Percentiles rank a stretch among this genome's conserved stretches.
phyloP scores from a whole-genome alignment of 2,113 vertebrate species.

The Gallinago media region DNA sequence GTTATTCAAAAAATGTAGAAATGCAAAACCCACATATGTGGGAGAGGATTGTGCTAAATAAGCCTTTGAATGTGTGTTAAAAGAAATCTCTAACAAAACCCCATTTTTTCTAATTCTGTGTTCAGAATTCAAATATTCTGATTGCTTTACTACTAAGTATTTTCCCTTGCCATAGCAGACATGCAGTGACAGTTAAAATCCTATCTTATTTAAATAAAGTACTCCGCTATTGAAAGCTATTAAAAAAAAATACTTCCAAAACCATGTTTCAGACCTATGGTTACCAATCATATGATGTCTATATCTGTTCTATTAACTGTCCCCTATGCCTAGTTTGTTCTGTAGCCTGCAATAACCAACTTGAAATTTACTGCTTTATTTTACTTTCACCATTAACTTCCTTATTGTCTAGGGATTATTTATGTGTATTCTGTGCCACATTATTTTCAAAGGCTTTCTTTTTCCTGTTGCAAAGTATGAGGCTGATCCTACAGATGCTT shows the following conservation, averaged over 20 bases:
- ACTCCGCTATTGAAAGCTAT: background rate
- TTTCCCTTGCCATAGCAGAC: background rate
- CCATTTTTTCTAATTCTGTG: background rate
- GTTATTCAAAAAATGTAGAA: background rate
- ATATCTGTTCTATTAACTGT: background rate
- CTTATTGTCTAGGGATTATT: background rate
- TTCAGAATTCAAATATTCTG: background rate
- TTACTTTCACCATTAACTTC: background rate
- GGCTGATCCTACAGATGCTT: background rate
- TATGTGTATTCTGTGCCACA: background rate
- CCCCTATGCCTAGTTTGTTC: background rate
- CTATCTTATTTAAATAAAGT: background rate
- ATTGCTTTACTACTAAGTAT: background rate
- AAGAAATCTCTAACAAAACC: background rate
- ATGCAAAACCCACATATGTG: background rate
- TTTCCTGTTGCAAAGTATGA: background rate
- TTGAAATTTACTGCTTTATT: background rate
- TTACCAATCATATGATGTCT: background rate
- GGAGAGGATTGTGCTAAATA: background rate
- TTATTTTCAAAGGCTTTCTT: background rate
- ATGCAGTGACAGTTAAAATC: background rate
- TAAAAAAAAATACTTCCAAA: background rate
- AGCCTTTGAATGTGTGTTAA: background rate
- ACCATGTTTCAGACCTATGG: background rate
- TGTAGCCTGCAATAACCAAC: background rate